Percentiles rank a stretch among this genome's conserved stretches.
Conservation (phyloP, 2,113 vertebrate species). For the Grus americana region DNA sequence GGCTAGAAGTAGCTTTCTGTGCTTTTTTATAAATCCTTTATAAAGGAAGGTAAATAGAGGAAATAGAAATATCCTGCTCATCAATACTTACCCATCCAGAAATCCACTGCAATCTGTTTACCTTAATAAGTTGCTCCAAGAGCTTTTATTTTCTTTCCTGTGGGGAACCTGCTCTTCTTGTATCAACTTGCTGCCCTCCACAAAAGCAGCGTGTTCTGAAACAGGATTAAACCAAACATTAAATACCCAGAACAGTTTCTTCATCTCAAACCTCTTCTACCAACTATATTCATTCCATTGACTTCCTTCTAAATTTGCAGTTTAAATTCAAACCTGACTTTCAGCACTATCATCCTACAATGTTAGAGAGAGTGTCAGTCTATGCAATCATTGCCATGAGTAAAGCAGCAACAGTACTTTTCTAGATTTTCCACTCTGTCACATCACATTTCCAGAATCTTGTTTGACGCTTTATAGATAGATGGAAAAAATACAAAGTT, state of each 20-base stretch:
- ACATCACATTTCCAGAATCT: background rate
- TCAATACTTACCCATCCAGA: constrained; percentile 71
- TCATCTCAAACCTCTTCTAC: background rate
- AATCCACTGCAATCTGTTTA: constrained; percentile 64
- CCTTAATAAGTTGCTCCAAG: constrained; percentile 49
- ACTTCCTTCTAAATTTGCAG: background rate
- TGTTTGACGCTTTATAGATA: background rate
- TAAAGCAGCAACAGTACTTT: background rate
- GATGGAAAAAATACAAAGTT: background rate
- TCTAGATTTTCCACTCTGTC: background rate
- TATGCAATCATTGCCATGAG: background rate
- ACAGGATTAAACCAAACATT: background rate
- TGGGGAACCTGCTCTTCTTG: background rate
- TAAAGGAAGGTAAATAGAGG: background rate
- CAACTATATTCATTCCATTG: background rate
- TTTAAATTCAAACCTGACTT: background rate
- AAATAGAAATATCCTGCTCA: background rate
- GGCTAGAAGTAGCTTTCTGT: background rate
- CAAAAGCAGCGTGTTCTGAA: constrained; percentile 31
- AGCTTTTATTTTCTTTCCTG: background rate
- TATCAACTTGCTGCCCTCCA: background rate
- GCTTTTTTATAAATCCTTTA: background rate
- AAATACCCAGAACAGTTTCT: background rate
- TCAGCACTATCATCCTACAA: background rate
- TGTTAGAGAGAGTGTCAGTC: background rate